Base-by-base conservation (phyloP, 2,113 vertebrate species). In the Oenanthe oenanthe region DNA sequence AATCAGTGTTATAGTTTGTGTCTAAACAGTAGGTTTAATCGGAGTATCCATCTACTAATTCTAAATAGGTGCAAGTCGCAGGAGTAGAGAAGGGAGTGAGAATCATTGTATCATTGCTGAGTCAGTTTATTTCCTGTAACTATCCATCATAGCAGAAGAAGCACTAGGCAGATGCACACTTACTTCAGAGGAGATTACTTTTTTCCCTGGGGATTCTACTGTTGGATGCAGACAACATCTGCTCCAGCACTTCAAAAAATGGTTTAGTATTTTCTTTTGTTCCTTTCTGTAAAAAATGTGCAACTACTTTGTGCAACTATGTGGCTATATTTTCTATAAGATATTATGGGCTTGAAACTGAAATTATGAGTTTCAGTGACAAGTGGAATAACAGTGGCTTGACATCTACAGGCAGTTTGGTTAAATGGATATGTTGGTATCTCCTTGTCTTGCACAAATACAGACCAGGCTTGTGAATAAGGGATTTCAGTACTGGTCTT, bases 1-100 rank as follows among this genome's bases (percentile, higher is more conserved):
- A 98, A 98, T 98, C 97, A 98, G 97, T 98, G 97, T 98, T 99
- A 98, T 97, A 99, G 98, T 99, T 99, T 98, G 97, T 98, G 98
- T 97, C 98, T 98, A 98, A 98, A 99, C 97, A 98, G 97, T 97
- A 90, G 97, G 97, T 97, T 99, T 99, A 99, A 98, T 98, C 98
- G 87, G 98, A 97, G 97, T 98, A 98, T 98, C 97, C 96, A 96
- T 95, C 97, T 98, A 97, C 98, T 98, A 98, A 98, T 98, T 98
- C 98, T 98, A 98, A 98, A 97, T 95, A 97, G 97, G 50, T 95
- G 65, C 53, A 93, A 95, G 86, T 78, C 58, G 78, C 53, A 79
- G 66, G 73, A 93, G 36, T 40, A 75, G 67, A 61, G 58, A 79
- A 97, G 79, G n/a, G 86, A 97, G 96, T 88, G 57, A 91, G 84